Percentiles rank a stretch among this genome's conserved stretches.
Evolutionary conservation across 2,888 invertebrate genomes (phyloP).

Genomic region (Lysandra coridon): DNA sequence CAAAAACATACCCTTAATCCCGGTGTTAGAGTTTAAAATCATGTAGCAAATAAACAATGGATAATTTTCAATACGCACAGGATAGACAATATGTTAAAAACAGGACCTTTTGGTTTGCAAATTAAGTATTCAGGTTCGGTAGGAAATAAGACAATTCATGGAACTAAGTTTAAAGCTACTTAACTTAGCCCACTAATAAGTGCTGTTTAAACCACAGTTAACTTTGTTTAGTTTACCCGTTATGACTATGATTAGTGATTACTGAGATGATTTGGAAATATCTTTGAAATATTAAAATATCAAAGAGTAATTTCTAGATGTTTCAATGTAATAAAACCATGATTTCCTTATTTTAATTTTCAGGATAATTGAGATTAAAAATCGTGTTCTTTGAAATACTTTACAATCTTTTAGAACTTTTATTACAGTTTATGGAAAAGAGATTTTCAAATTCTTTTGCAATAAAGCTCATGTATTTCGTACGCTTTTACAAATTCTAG

Average conservation of each 20-base stretch:
- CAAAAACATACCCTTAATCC: neutral
- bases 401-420: no score
- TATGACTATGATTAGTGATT: neutral
- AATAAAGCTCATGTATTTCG: no score
- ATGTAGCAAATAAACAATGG: neutral
- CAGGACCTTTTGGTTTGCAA: constrained; percentile 24
- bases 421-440: no score
- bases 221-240: constrained; percentile 16
- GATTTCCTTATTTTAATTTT: no score
- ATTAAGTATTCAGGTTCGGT: constrained; percentile 3
- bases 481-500: no score
- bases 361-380: no score
- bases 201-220: constrained; percentile 5
- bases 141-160: neutral
- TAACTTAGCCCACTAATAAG: constrained; percentile 14
- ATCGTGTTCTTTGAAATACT: no score
- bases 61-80: neutral
- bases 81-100: constrained; percentile 18
- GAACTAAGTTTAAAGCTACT: constrained; percentile 10
- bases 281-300: neutral
- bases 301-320: no score
- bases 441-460: no score
- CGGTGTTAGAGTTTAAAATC: neutral
- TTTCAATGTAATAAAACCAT: no score
- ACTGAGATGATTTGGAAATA: neutral